A percentile compares a stretch with the other conserved stretches of the same genome.
These are phyloP conservation scores for Eretmochelys imbricata DNA, from an alignment of 2,113 vertebrate genomes.

Conservation along the genomic window DNA sequence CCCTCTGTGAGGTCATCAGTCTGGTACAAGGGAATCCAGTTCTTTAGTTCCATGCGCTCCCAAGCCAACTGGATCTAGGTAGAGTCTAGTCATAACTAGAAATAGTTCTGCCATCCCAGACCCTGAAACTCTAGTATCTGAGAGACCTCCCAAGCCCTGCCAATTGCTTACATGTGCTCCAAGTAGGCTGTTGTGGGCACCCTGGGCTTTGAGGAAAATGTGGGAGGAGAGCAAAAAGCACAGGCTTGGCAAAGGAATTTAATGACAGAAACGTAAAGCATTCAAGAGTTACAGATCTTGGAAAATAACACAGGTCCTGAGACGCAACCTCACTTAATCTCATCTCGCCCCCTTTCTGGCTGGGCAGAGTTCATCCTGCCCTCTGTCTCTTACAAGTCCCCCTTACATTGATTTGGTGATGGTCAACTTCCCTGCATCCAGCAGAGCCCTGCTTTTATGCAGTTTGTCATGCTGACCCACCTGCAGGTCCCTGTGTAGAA, in stretches of 20 bases:
- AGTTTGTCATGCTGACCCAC: conserved; percentile 21
- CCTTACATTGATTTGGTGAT: not conserved
- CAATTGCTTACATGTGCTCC: not conserved
- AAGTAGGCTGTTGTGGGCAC: not conserved
- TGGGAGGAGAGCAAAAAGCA: not conserved
- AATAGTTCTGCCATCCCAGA: not conserved
- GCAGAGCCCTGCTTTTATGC: not conserved
- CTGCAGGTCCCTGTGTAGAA: conserved; percentile 7
- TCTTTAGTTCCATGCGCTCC: not conserved
- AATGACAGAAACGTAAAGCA: not conserved
- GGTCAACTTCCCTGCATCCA: not conserved
- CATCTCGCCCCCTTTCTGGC: not conserved
- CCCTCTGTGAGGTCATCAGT: not conserved
- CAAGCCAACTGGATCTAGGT: not conserved
- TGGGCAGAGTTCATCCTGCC: not conserved
- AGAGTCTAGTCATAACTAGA: not conserved
- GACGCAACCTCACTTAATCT: not conserved
- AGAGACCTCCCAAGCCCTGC: not conserved
- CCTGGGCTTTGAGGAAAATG: not conserved
- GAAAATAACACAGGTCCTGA: not conserved
- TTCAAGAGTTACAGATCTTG: not conserved
- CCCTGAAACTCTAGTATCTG: rapidly evolving
- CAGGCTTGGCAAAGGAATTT: not conserved
- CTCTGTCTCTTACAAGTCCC: not conserved
- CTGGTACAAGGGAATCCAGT: not conserved